Evolutionary conservation across 2,888 invertebrate species (phyloP), one percentile per base, ranked within the genome.

Genomic region (Drosophila mercatorum): DNA sequence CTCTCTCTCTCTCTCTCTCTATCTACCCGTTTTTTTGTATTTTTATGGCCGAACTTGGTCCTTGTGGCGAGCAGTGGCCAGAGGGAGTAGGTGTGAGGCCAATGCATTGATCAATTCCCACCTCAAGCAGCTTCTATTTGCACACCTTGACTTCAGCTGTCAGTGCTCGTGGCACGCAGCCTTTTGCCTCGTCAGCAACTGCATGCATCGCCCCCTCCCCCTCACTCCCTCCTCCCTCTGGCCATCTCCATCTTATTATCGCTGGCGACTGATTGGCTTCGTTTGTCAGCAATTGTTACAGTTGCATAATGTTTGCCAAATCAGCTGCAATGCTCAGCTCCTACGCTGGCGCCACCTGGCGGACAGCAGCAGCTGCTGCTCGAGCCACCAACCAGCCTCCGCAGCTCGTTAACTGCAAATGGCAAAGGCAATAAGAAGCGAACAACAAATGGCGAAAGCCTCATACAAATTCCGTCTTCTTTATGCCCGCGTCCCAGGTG

Each of bases 301-400:
- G 59, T 83, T 82, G 78, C 75, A 78, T 72, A 78, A 80, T 72
- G 69, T 68, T 64, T 60, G 70, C 49, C 72, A 67, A 83, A 70
- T 84, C 83, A 78, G 70, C 41, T 41, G 53, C 64, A 36, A 76
- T 81, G 60, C 68, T 69, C 56, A 38, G 40, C 22, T 26, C 49
- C 47, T 65, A 66, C 65, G 31, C n/a, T 47, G 52, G 71, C 68
- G 63, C 68, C 78, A 78, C 57, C 80, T 78, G 66, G 43, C 68
- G 66, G 14, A 8, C 8, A 53, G 41, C 67, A 31, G 31, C 28
- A 28, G 28, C 4, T 28, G 28, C 28, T 28, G 5, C 28, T 28
- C 28, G 28, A 22, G 22, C 22, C 22, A 22, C 22, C 22, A 22
- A 22, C 22, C 22, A 22, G 22, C 22, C 22, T 22, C 22, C 22